Base-by-base conservation (phyloP, 2,888 invertebrate genomes). In the Biston stratarius region DNA sequence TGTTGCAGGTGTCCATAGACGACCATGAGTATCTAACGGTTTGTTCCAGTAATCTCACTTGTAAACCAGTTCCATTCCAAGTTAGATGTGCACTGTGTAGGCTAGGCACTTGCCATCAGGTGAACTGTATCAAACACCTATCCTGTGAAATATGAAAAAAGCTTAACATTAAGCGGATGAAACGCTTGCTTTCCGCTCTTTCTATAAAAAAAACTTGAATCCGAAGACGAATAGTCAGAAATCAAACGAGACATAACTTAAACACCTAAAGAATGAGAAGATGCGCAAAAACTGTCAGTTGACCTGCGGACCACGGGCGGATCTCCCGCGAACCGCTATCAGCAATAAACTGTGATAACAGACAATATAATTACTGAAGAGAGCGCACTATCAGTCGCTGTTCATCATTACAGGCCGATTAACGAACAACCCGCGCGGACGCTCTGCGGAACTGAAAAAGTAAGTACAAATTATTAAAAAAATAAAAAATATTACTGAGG, bases 241-340 rank as follows among this genome's bases (percentile, higher is more conserved):
- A n/a, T n/a, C n/a, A 34, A 51, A 5, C 1, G 36, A 5, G 52
- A 52, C 10, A 14, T 24, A 6, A 44, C n/a, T n/a, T 57, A 57
- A 6, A n/a, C 12, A n/a, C 33, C n/a, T n/a, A 9, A 9, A 10
- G 3, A 45, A 11, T 14, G 40, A 40, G 40, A 14, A 45, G 45
- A 12, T 38, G 45, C 51, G 51, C 42, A 60, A 36, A 52, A 44
- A 36, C 11, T 9, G 48, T 12, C 49, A 63, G 53, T 59, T 59
- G 61, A 64, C 62, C 66, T 44, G 61, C 67, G 57, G 64, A 68
- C 63, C 63, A 63, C 58, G 49, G 55, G 47, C 40, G 56, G 73
- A 67, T 74, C 73, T 69, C 73, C 73, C 67, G 69, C 71, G 51
- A 45, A 64, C 61, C 40, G 57, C 64, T 73, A 74, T 73, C 74